Conservation (phyloP, 2,113 vertebrate genomes). For the Myiozetetes cayanensis region DNA sequence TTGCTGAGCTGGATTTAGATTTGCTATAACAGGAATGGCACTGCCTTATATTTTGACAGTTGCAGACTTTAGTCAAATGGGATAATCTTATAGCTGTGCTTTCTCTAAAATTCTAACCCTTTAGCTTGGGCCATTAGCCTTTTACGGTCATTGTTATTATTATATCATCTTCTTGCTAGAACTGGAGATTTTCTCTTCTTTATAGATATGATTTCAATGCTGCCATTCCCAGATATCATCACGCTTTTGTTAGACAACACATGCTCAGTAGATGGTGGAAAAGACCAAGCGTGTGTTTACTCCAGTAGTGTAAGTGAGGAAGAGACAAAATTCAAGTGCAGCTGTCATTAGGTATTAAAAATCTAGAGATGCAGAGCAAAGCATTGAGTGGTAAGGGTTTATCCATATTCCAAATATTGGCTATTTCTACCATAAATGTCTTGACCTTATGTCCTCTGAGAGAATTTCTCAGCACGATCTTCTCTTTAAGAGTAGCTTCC, state of each 20-base stretch:
- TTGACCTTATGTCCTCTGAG: neutral
- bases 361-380: neutral
- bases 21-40: neutral
- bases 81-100: neutral
- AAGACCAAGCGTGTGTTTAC: neutral
- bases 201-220: neutral
- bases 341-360: neutral
- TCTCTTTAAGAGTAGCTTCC: neutral
- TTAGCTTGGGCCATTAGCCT: neutral
- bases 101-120: neutral
- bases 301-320: neutral
- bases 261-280: neutral
- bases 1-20: conserved; percentile 29
- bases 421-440: neutral
- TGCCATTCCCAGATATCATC: neutral
- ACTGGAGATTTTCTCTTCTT: neutral
- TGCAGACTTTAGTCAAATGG: neutral
- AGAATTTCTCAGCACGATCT: neutral
- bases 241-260: neutral
- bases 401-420: neutral
- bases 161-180: neutral
- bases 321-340: neutral
- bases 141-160: neutral
- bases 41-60: conserved; percentile 23
- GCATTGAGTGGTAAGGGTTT: neutral